Percentiles rank a stretch among this genome's conserved stretches.
Evolutionary conservation across 2,888 invertebrate genomes (phyloP).

Genomic region (Troides helena): DNA sequence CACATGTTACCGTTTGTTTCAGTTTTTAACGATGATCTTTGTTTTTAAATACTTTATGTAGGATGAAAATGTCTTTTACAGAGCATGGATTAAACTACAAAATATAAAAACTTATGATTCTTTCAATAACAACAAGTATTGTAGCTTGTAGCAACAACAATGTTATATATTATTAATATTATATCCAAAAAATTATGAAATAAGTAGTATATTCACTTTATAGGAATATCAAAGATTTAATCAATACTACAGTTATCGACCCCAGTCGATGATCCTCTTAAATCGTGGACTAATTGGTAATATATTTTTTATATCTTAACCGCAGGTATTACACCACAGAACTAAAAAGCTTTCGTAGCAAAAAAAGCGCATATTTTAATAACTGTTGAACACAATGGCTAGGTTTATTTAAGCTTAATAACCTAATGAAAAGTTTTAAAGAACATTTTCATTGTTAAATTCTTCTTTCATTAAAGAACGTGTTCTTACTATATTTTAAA

Average conservation of each 20-base stretch:
- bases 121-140: neutral
- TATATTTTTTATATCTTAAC: too few species aligned
- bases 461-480: neutral
- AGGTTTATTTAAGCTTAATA: constrained; percentile 9
- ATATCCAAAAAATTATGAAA: too few species aligned
- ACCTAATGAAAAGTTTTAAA: constrained; percentile 3
- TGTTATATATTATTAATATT: too few species aligned
- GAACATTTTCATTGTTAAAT: constrained; percentile 4
- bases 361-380: neutral
- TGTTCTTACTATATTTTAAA: neutral
- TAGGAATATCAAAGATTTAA: too few species aligned
- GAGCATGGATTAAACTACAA: neutral
- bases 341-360: neutral
- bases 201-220: too few species aligned
- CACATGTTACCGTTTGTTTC: neutral
- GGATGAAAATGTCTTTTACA: neutral
- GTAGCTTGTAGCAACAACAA: too few species aligned
- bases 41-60: neutral
- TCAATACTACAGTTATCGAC: too few species aligned
- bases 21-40: neutral
- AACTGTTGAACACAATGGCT: constrained; percentile 7
- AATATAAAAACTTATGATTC: neutral
- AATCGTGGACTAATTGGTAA: too few species aligned
- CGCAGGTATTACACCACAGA: neutral
- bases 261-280: too few species aligned